Evolutionary conservation across 2,797 vertebrate genomes (phyloP).

Genomic region (Scolopax rusticola): DNA sequence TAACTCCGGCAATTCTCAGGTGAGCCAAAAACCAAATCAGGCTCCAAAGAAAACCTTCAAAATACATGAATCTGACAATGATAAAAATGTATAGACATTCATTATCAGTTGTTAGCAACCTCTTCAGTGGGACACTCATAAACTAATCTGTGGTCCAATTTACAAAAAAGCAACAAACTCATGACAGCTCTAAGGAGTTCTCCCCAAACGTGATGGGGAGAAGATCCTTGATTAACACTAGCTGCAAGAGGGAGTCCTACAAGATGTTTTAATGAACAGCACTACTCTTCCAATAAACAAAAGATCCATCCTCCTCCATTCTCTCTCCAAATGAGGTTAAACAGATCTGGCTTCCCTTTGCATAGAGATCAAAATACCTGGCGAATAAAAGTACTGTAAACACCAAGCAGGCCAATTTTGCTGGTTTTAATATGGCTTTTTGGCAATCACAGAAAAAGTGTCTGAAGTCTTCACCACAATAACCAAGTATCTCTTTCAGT

Average conservation of each 20-base stretch:
- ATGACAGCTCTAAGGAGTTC: background rate
- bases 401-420: background rate
- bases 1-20: background rate
- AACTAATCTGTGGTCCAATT: background rate
- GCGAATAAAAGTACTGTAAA: background rate
- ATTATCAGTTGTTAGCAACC: background rate
- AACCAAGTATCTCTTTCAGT: background rate
- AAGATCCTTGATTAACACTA: background rate
- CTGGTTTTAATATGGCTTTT: background rate
- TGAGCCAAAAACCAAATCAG: background rate
- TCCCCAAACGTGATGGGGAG: background rate
- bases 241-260: background rate
- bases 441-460: background rate
- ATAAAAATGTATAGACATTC: background rate
- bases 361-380: background rate
- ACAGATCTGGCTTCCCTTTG: background rate
- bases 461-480: background rate
- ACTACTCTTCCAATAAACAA: background rate
- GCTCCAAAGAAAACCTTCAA: background rate
- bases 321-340: background rate
- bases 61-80: background rate
- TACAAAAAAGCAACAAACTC: background rate
- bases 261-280: background rate
- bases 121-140: background rate
- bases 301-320: background rate